Conservation (phyloP, 2,797 vertebrate genomes). For the Malacoraja senta region DNA sequence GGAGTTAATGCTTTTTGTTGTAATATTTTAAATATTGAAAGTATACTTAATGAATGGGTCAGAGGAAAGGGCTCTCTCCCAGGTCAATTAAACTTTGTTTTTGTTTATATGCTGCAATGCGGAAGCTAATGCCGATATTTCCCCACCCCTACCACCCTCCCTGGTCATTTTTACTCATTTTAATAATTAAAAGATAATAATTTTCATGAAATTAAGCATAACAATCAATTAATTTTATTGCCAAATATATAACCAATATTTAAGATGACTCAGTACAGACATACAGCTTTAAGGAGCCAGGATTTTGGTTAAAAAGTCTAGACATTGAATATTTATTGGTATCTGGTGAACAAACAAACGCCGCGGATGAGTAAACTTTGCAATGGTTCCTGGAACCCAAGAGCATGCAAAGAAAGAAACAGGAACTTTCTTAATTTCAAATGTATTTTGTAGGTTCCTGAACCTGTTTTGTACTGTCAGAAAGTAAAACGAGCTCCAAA, state of each 20-base stretch:
- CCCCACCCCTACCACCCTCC: too few species aligned
- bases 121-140: not conserved
- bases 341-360: not conserved
- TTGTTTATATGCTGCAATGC: not conserved
- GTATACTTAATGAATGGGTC: constrained; percentile 11
- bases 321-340: not conserved
- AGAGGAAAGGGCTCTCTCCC: not conserved
- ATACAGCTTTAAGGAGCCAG: not conserved
- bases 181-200: not conserved
- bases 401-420: not conserved
- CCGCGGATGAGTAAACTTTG: not conserved
- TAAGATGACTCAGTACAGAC: not conserved
- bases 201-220: not conserved
- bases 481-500: not conserved
- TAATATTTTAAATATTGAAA: not conserved
- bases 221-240: not conserved
- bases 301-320: not conserved
- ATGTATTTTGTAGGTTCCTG: not conserved
- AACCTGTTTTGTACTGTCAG: not conserved
- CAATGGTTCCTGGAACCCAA: not conserved
- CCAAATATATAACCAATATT: not conserved
- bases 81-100: not conserved
- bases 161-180: not conserved
- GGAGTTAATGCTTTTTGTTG: not conserved
- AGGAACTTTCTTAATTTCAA: not conserved